phyloP scores from a whole-genome alignment of 2,888 invertebrate genomes.

The Aphodius granarius region DNA sequence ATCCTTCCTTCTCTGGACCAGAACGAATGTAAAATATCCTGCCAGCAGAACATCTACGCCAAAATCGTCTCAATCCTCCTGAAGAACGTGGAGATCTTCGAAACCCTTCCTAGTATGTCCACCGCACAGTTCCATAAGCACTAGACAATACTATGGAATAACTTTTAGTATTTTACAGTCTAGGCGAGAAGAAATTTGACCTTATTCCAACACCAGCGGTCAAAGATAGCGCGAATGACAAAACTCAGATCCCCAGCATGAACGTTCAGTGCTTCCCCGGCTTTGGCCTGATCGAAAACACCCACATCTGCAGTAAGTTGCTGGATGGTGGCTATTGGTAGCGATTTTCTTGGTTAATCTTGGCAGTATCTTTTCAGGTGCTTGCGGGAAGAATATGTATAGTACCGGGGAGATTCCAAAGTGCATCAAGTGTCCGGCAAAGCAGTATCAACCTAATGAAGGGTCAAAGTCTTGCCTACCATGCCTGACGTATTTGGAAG shows the following conservation, averaged over 20 bases:
- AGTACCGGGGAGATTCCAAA: conserved; percentile 46
- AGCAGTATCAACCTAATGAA: conserved; percentile 48
- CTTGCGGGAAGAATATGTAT: conserved; percentile 48
- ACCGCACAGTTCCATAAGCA: neutral
- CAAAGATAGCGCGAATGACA: conserved; percentile 5
- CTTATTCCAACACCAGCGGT: conserved; percentile 17
- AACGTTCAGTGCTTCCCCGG: conserved; percentile 48
- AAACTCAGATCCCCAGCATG: conserved; percentile 41
- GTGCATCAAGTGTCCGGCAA: conserved; percentile 47
- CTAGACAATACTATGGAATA: conserved; percentile 22
- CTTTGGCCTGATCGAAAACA: conserved; percentile 46
- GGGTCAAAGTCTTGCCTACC: conserved; percentile 48
- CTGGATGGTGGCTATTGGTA: neutral
- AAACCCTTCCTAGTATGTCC: conserved; percentile 45
- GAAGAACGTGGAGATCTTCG: conserved; percentile 46
- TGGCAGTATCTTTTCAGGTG: conserved; percentile 39
- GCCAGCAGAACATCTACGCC: conserved; percentile 47
- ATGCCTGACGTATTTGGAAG: conserved; percentile 49
- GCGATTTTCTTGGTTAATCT: neutral
- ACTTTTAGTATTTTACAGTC: conserved; percentile 37
- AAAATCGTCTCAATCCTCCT: conserved; percentile 45
- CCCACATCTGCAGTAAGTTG: conserved; percentile 49
- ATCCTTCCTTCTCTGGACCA: conserved; percentile 42
- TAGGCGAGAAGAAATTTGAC: conserved; percentile 29
- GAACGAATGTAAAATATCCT: conserved; percentile 45